These are phyloP conservation scores for Cosmorhoe ocellata DNA, from an alignment of 2,888 invertebrate species.

Conservation along the genomic window DNA sequence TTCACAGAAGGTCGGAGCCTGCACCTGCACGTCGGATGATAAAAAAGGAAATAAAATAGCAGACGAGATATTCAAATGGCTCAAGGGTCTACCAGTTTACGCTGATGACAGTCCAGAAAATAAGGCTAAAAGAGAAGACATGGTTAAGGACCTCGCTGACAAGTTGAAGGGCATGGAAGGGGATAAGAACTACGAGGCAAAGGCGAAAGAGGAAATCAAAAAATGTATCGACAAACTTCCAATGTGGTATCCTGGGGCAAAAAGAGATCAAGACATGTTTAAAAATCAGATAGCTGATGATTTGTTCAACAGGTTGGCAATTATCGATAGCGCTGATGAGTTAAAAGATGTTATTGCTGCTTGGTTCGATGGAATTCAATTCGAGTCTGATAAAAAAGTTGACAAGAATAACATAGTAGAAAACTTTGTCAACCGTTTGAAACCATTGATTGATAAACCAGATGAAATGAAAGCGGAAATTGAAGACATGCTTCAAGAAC, in stretches of 20 bases:
- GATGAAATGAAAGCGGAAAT: constrained; percentile 37
- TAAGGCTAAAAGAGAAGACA: constrained; percentile 34
- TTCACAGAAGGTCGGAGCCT: neutral
- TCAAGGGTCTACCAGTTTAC: constrained; percentile 44
- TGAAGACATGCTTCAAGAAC: constrained; percentile 31
- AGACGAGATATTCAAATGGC: constrained; percentile 43
- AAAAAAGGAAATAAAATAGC: constrained; percentile 18
- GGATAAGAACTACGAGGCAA: constrained; percentile 35
- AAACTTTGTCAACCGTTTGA: constrained; percentile 34
- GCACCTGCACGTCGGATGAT: neutral
- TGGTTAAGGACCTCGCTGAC: constrained; percentile 35
- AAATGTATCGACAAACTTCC: constrained; percentile 42
- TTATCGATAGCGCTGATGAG: constrained; percentile 28
- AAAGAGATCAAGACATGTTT: constrained; percentile 37
- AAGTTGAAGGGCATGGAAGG: constrained; percentile 33
- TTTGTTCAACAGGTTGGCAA: constrained; percentile 34
- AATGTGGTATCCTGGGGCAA: constrained; percentile 47
- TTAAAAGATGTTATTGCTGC: constrained; percentile 31
- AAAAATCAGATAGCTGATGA: constrained; percentile 39
- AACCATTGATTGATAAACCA: constrained; percentile 25
- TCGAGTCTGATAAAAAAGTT: constrained; percentile 26
- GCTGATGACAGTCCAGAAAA: constrained; percentile 35
- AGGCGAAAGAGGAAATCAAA: constrained; percentile 35
- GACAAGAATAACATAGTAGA: constrained; percentile 28
- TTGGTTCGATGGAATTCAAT: constrained; percentile 34